Conservation (phyloP, 1,140 invertebrate species). For the Pteromalus puparum region DNA sequence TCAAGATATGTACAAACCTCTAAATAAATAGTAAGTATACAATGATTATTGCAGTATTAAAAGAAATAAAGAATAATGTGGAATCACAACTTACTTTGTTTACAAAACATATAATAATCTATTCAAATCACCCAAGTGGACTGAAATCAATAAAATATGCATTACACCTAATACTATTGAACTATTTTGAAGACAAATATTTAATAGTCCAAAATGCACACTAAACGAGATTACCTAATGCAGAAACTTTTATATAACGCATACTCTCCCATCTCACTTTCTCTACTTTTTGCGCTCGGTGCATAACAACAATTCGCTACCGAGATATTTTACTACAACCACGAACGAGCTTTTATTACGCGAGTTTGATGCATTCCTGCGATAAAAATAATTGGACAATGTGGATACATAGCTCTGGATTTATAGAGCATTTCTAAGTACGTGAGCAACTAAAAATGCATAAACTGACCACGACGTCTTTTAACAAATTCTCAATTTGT, state of each 20-base stretch:
- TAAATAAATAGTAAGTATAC: too few species aligned
- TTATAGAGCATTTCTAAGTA: constrained; percentile 37
- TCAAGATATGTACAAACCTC: too few species aligned
- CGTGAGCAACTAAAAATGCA: constrained; percentile 17
- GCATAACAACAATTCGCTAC: background rate
- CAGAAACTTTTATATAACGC: constrained; percentile 5
- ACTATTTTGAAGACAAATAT: background rate
- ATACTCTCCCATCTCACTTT: constrained; percentile 5
- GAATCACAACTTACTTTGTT: background rate
- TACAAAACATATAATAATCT: too few species aligned
- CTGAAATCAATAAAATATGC: background rate
- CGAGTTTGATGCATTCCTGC: constrained; percentile 23
- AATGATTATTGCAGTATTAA: too few species aligned
- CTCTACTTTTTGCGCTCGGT: background rate
- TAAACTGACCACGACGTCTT: constrained; percentile 9
- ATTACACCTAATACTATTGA: background rate
- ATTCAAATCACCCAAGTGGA: background rate
- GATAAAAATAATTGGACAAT: constrained; percentile 47
- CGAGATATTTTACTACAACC: background rate
- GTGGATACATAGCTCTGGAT: constrained; percentile 12
- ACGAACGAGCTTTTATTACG: constrained; percentile 37
- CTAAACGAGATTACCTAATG: background rate
- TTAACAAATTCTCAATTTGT: constrained; percentile 35
- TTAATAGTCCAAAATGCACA: background rate
- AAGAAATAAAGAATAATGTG: background rate